A percentile compares a stretch with the other conserved stretches of the same genome.
These are phyloP conservation scores for Sylvilagus bachmani DNA, from an alignment of 2,113 vertebrate genomes.

Conservation along the genomic window DNA sequence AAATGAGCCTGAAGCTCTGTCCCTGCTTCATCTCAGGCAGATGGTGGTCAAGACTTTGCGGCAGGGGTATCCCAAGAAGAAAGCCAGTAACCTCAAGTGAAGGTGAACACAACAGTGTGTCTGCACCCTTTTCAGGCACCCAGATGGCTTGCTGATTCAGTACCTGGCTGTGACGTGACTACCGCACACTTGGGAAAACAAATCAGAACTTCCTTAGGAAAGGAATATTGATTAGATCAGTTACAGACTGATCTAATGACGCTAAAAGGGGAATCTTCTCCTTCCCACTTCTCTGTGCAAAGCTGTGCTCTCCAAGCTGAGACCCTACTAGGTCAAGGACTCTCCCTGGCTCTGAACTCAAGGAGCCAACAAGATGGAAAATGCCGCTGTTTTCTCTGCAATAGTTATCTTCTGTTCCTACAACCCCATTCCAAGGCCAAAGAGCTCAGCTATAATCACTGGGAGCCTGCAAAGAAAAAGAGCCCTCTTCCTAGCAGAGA, in stretches of 20 bases:
- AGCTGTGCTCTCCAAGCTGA: not conserved
- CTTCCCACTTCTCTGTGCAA: constrained; percentile 56
- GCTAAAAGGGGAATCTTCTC: constrained; percentile 55
- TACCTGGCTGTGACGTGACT: not conserved
- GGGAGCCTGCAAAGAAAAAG: not conserved
- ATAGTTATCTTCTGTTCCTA: not conserved
- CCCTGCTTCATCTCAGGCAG: not conserved
- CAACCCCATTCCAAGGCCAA: not conserved
- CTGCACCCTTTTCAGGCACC: constrained; percentile 79
- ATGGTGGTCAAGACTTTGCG: not conserved
- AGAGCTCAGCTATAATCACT: not conserved
- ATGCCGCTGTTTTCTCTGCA: not conserved
- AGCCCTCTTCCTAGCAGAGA: not conserved
- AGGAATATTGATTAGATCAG: constrained; percentile 79
- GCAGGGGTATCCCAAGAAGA: constrained; percentile 75
- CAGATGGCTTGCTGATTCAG: constrained; percentile 75
- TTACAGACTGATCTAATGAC: constrained; percentile 66
- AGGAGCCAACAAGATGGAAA: constrained; percentile 17
- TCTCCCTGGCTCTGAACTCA: not conserved
- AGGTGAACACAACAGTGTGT: constrained; percentile 13
- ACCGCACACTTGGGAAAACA: not conserved
- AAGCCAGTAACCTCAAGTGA: constrained; percentile 64
- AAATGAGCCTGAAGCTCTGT: not conserved
- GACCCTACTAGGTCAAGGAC: not conserved
- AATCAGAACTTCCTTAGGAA: not conserved